Percentiles rank a stretch among this genome's conserved stretches.
phyloP scores from a whole-genome alignment of 2,113 vertebrate species.

The Sturnus vulgaris region DNA sequence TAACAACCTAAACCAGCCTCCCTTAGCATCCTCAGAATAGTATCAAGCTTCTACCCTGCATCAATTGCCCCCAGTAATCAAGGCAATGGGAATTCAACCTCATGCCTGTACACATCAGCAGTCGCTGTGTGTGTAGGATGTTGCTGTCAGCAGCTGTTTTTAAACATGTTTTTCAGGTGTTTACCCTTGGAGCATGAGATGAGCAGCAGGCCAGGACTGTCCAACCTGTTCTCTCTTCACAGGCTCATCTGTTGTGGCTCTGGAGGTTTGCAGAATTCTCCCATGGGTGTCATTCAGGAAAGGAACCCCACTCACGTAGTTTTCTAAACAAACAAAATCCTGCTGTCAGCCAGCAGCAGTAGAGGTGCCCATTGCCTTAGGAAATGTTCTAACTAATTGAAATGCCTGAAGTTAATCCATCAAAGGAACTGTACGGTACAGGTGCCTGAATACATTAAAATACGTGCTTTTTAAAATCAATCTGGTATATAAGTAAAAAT shows the following conservation, averaged over 20 bases:
- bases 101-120: not conserved
- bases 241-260: not conserved
- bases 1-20: not conserved
- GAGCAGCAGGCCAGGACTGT: not conserved
- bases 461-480: not conserved
- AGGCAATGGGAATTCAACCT: not conserved
- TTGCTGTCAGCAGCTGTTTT: not conserved
- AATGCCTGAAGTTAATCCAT: not conserved
- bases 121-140: not conserved
- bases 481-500: not conserved
- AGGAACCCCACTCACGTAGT: fast-evolving
- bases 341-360: not conserved
- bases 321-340: not conserved
- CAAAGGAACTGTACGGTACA: not conserved
- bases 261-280: not conserved
- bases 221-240: not conserved
- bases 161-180: not conserved
- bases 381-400: not conserved
- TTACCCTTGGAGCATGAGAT: not conserved
- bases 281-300: not conserved
- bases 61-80: not conserved
- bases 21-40: not conserved
- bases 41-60: not conserved
- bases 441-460: not conserved
- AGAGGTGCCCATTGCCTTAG: not conserved